phyloP scores from a whole-genome alignment of 2,113 vertebrate genomes.

The zebrafish (Danio rerio) region GRCz12tu NC_133193.1:17982501-17983000 shows the following conservation, averaged over 20 bases:
- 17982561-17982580: background rate
- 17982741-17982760: too few relatives aligned
- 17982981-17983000: conserved; percentile 6
- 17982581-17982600: conserved; percentile 7
- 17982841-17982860: background rate
- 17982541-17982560: conserved; percentile 5
- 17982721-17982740: too few relatives aligned
- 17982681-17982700: background rate
- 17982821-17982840: conserved; percentile 14
- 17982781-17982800: background rate
- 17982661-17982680: background rate
- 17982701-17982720: background rate
- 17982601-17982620: conserved; percentile 47
- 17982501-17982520: conserved; percentile 9
- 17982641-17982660: background rate
- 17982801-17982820: background rate
- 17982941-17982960: background rate
- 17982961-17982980: conserved; percentile 27
- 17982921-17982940: background rate
- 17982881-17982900: background rate
- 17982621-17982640: conserved; percentile 29
- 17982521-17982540: conserved; percentile 33
- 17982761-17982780: background rate
- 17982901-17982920: background rate
- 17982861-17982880: background rate